Base-by-base conservation (phyloP, 2,888 invertebrate species). In the Philhelius pedissequus region DNA sequence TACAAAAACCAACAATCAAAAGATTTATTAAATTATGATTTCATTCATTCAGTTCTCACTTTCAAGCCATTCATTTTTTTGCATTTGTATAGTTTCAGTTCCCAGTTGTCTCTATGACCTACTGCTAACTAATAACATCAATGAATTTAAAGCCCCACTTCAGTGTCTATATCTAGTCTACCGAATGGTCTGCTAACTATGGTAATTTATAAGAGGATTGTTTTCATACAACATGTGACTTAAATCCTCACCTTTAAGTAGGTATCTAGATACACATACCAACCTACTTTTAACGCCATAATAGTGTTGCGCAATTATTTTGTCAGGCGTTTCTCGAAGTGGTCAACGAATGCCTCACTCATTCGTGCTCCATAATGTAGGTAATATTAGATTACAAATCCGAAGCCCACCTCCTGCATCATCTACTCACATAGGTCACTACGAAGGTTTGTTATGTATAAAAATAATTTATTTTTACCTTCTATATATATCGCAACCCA, bases 201-300 rank as follows among this genome's bases (percentile, higher is more conserved):
- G 6, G 3, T 48, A 30, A 68, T 60, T 60, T 40, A 68, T 80
- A 80, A 75, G 80, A 69, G 50, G 80, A 69, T 80, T 71, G 58
- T 32, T 62, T 9, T 38, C 38, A 80, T 74, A 45, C 13, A 22
- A 74, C 30, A 45, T 69, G 69, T 68, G 62, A 54, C 52, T 64
- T 38, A 9, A 58, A 38, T 58, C 2, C 30, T n/a, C n/a, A 38
- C 7, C 22, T 38, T 58, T 2, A 32, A 18, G 18, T 38, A 20
- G 8, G n/a, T n/a, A n/a, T n/a, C n/a, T n/a, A n/a, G n/a, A n/a
- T n/a, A n/a, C n/a, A n/a, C n/a, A n/a, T n/a, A n/a, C n/a, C n/a
- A n/a, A 22, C 6, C 22, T 58, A 22, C 58, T 58, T 58, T 38
- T 38, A 22, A 56, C 32, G 48, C 15, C 25, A 20, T 13, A 3